Evolutionary conservation across 2,113 vertebrate genomes (phyloP).

Genomic region (Cyanoramphus novaezelandiae): DNA sequence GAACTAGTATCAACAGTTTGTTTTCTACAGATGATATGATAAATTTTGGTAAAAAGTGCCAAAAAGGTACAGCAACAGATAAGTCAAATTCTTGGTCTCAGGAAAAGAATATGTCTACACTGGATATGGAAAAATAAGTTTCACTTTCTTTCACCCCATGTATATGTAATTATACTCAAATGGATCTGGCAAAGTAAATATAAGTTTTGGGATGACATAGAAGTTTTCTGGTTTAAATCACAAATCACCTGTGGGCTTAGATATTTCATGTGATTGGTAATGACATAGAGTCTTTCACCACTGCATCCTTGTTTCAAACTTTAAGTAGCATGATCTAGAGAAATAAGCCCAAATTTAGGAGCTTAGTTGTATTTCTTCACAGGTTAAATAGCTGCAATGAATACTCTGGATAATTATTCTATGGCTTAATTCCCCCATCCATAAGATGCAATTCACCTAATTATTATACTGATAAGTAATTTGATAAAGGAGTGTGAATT

Average conservation of each 20-base stretch:
- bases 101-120: not conserved
- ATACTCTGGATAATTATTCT: not conserved
- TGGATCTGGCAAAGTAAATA: not conserved
- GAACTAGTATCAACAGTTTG: not conserved
- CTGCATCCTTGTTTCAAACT: not conserved
- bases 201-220: not conserved
- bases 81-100: not conserved
- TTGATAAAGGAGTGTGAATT: not conserved
- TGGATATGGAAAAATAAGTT: not conserved
- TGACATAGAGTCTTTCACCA: conserved; percentile 53
- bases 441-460: not conserved
- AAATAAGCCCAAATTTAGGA: not conserved
- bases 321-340: not conserved
- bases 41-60: not conserved
- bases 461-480: not conserved
- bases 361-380: not conserved
- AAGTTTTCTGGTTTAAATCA: not conserved
- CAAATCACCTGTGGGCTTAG: not conserved
- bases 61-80: not conserved
- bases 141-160: not conserved
- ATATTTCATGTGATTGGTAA: conserved; percentile 32
- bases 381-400: not conserved
- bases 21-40: not conserved
- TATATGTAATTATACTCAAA: not conserved
- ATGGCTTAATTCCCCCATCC: not conserved